phyloP scores from a whole-genome alignment of 2,113 vertebrate species.

The Lophotis ruficrista region DNA sequence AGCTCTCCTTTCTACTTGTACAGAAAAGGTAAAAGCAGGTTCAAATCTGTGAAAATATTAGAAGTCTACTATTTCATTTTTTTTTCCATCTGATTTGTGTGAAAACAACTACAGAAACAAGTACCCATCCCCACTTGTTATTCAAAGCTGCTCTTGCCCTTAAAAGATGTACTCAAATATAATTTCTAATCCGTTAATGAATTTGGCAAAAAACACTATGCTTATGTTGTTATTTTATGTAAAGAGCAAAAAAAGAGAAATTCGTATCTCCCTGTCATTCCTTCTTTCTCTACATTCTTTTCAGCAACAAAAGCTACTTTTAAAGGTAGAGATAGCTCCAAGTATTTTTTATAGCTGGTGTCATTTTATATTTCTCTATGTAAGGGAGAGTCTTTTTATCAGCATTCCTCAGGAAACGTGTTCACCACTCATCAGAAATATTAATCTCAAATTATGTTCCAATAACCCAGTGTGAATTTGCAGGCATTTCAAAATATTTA shows the following conservation, averaged over 20 bases:
- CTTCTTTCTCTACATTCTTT: neutral
- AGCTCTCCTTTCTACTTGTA: neutral
- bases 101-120: neutral
- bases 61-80: neutral
- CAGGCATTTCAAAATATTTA: neutral
- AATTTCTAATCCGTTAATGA: neutral
- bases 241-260: neutral
- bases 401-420: neutral
- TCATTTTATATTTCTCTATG: neutral
- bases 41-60: neutral
- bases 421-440: neutral
- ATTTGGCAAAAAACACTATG: neutral
- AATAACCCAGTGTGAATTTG: neutral
- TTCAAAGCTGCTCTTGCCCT: neutral
- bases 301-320: neutral
- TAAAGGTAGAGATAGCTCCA: neutral
- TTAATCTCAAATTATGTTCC: neutral
- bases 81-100: neutral
- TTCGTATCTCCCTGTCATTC: rapidly evolving
- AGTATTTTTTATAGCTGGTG: neutral
- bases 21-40: neutral
- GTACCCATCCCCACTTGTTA: rapidly evolving
- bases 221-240: neutral
- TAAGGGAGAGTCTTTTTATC: neutral
- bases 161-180: neutral